A percentile compares a stretch with the other conserved stretches of the same genome.
Conservation (phyloP, 2,888 invertebrate genomes). For the Ormyrus nitidulus region DNA sequence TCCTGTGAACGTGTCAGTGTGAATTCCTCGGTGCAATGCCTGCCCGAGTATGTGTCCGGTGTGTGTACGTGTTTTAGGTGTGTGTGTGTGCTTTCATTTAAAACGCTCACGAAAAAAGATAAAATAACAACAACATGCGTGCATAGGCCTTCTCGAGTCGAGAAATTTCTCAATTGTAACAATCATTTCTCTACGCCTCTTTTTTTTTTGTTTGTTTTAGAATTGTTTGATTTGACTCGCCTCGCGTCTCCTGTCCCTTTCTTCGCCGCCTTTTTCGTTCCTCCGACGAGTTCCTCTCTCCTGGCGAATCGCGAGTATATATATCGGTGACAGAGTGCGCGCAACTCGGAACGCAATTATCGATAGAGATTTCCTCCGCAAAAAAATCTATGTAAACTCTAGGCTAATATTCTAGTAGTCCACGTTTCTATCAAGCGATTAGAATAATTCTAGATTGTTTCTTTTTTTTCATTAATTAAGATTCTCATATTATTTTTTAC, state of each 20-base stretch:
- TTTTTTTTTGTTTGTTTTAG: constrained; percentile 22
- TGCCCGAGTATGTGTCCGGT: neutral
- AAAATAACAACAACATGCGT: constrained; percentile 47
- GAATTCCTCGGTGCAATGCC: neutral
- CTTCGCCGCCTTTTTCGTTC: neutral
- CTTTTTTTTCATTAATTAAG: constrained; percentile 8
- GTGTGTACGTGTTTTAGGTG: neutral
- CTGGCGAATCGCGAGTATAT: constrained; percentile 24
- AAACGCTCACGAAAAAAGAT: constrained; percentile 41
- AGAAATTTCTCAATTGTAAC: constrained; percentile 27
- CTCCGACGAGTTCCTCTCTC: neutral
- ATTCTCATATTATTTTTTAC: constrained; percentile 35
- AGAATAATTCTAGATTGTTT: constrained; percentile 43
- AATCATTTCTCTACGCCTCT: constrained; percentile 21
- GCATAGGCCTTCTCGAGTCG: constrained; percentile 52
- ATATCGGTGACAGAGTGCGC: constrained; percentile 21
- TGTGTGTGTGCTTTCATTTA: neutral
- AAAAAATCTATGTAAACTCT: constrained; percentile 46
- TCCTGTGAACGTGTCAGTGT: constrained; percentile 4
- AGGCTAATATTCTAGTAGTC: constrained; percentile 50
- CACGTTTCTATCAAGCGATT: constrained; percentile 51
- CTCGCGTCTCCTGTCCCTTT: neutral
- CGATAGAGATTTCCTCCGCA: constrained; percentile 26
- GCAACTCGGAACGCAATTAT: constrained; percentile 38
- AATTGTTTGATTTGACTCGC: constrained; percentile 38